These are phyloP conservation scores for Agapostemon virescens DNA, from an alignment of 2,888 invertebrate genomes.

Conservation along the genomic window DNA sequence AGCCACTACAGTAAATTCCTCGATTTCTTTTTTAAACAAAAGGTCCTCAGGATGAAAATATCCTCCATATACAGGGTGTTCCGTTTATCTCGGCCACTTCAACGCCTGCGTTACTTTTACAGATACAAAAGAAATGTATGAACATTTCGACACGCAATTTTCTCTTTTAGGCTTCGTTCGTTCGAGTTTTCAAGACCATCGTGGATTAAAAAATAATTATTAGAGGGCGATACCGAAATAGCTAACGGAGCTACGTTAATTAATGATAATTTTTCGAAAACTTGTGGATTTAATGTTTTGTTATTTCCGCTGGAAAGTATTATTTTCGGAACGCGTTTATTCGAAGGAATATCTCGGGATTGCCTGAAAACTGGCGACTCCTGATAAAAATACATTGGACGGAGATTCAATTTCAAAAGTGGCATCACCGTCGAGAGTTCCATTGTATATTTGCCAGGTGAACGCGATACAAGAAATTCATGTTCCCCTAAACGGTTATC, in stretches of 20 bases:
- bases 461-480: slow-evolving; percentile 14
- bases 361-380: neutral
- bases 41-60: too few relatives aligned
- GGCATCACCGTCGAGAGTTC: neutral
- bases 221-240: neutral
- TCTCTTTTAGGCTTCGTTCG: too few relatives aligned
- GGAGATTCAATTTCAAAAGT: neutral
- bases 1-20: too few relatives aligned
- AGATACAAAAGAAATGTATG: too few relatives aligned
- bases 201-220: neutral
- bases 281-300: neutral
- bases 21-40: too few relatives aligned
- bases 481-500: neutral
- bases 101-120: too few relatives aligned
- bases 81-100: too few relatives aligned
- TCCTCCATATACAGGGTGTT: too few relatives aligned
- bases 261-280: neutral
- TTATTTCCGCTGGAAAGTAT: neutral
- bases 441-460: slow-evolving; percentile 1
- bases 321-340: neutral
- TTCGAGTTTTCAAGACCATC: too few relatives aligned
- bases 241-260: too few relatives aligned
- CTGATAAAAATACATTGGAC: neutral
- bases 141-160: too few relatives aligned
- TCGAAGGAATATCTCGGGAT: neutral